phyloP scores from a whole-genome alignment of 2,113 vertebrate species.

The Rhombomys opimus region DNA sequence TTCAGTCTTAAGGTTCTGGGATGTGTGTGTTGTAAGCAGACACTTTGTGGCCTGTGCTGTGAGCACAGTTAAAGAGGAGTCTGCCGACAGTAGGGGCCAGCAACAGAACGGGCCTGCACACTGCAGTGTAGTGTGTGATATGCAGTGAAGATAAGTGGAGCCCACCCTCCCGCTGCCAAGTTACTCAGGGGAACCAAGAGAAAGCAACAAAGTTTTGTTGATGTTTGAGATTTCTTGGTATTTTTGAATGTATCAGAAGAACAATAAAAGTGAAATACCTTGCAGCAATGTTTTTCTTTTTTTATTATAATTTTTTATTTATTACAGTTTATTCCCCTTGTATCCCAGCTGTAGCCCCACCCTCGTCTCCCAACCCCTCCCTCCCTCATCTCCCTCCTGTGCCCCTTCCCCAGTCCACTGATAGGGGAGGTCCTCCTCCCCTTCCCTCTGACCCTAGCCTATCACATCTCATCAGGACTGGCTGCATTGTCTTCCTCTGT shows the following conservation, averaged over 20 bases:
- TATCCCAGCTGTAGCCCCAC: too few species aligned
- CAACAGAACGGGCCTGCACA: background rate
- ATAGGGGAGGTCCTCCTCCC: too few species aligned
- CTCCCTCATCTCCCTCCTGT: too few species aligned
- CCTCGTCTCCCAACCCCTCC: too few species aligned
- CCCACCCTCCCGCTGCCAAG: background rate
- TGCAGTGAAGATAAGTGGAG: background rate
- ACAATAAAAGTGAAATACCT: conserved; percentile 29
- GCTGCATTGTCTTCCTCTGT: too few species aligned
- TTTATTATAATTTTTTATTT: too few species aligned
- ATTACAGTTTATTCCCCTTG: too few species aligned
- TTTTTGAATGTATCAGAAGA: conserved; percentile 25
- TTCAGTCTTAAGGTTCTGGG: background rate
- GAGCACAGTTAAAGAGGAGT: background rate
- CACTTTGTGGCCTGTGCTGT: background rate
- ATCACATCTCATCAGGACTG: too few species aligned
- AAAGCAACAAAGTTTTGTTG: background rate
- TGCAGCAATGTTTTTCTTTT: background rate
- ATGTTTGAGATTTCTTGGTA: conserved; percentile 13
- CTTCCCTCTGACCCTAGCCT: too few species aligned
- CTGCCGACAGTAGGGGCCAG: background rate
- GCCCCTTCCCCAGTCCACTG: too few species aligned
- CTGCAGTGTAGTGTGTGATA: background rate
- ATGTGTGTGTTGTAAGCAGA: background rate
- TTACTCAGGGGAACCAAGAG: background rate